Base-by-base conservation (phyloP, 2,888 invertebrate genomes). In the Mythimna pallens region DNA sequence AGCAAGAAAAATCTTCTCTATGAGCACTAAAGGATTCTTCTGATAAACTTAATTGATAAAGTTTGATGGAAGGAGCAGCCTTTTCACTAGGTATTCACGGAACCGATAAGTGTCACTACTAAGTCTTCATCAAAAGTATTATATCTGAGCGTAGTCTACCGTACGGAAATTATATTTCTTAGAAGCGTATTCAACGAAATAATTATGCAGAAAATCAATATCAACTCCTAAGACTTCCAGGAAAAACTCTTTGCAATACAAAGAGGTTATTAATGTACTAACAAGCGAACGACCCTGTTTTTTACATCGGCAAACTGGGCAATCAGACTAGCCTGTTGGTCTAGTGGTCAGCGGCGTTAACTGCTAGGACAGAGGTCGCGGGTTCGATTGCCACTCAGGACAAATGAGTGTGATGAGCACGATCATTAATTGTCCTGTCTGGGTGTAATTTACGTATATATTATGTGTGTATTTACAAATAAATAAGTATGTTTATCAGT, bases 181-280 rank as follows among this genome's bases (percentile, higher is more conserved):
- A 36, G 12, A 65, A 54, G 34, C 52, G 40, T 36, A 57, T 62
- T 34, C 14, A 20, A 20, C 3, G 30, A 55, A 61, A 25, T 6
- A 36, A 65, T 63, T 22, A 12, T 30, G 50, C 14, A 12, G 25
- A 34, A 52, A 55, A 63, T 66, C 8, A 59, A 70, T 55, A 54
- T 17, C 8, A 30, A 36, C 20, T 50, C 17, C 22, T 6, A 10
- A 61, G 20, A 5, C 3, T 65, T 61, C 10, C 1, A 17, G 14
- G 7, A 68, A 55, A 40, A 80, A 47, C 10, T 34, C 17, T 67
- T 67, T 57, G 6, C 9, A 73, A 62, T 47, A 57, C 1, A 10
- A 57, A 25, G 7, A 9, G 1, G 36, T n/a, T 52, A 55, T 55
- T 55, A 57, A 25, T 47, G 20, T 40, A 52, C 10, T 67, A 57